Evolutionary conservation across 2,888 invertebrate genomes (phyloP).

Genomic region (Nemapogon koenigi): DNA sequence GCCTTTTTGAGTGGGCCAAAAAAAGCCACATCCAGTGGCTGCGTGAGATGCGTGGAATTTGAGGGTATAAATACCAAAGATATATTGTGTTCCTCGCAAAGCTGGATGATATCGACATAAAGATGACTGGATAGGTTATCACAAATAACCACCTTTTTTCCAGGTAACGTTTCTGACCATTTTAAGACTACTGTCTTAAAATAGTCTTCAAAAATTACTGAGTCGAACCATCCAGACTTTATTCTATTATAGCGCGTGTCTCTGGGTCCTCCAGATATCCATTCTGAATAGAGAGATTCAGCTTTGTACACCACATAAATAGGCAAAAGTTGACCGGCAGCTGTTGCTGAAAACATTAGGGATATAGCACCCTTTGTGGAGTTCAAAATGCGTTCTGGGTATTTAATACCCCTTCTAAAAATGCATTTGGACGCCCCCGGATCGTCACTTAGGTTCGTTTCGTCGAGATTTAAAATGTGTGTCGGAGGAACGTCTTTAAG

Average conservation of each 20-base stretch:
- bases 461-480: neutral
- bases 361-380: slow-evolving; percentile 7
- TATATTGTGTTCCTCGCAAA: slow-evolving; percentile 5
- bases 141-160: slow-evolving; percentile 16
- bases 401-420: slow-evolving; percentile 10
- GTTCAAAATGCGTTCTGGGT: slow-evolving; percentile 11
- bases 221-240: slow-evolving; percentile 13
- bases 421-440: slow-evolving; percentile 9
- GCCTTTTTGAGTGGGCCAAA: slow-evolving; percentile 18
- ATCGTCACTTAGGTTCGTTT: slow-evolving; percentile 1
- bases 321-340: slow-evolving; percentile 15
- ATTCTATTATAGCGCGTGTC: slow-evolving; percentile 10
- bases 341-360: slow-evolving; percentile 8
- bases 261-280: slow-evolving; percentile 17
- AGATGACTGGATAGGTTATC: slow-evolving; percentile 19
- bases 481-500: slow-evolving; percentile 11
- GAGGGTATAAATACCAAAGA: slow-evolving; percentile 16
- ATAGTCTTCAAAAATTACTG: slow-evolving; percentile 11
- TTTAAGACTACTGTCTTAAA: slow-evolving; percentile 9
- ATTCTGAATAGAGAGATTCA: slow-evolving; percentile 17
- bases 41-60: slow-evolving; percentile 19
- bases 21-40: slow-evolving; percentile 18
- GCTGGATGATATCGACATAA: slow-evolving; percentile 14
- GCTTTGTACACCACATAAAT: slow-evolving; percentile 18
- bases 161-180: slow-evolving; percentile 13